Conservation (phyloP, 2,113 vertebrate species). For the Neogobius melanostomus region DNA sequence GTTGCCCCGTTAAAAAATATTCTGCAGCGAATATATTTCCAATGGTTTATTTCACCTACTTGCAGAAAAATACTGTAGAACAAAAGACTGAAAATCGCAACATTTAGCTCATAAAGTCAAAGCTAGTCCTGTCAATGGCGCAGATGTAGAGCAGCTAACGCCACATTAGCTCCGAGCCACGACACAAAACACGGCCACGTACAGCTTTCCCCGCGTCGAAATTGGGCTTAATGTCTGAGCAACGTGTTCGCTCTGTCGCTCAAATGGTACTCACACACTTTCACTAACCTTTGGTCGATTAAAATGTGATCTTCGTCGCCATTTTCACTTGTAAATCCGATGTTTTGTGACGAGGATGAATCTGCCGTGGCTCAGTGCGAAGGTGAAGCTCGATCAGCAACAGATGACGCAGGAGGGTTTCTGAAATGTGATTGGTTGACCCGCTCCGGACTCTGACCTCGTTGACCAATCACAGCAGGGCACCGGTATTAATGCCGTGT, state of each 20-base stretch:
- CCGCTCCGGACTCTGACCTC: not conserved
- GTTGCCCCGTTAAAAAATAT: too few species aligned
- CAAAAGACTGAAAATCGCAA: not conserved
- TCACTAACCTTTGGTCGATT: slow-evolving; percentile 52
- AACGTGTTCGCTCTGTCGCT: rapidly evolving
- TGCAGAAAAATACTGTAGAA: not conserved
- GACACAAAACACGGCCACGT: not conserved
- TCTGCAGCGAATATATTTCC: not conserved
- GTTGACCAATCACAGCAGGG: too few species aligned
- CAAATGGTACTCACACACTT: not conserved
- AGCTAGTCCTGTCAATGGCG: not conserved
- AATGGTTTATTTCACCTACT: not conserved
- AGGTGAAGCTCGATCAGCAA: not conserved
- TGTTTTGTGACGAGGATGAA: slow-evolving; percentile 15
- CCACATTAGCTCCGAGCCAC: slow-evolving; percentile 40
- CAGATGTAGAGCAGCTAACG: slow-evolving; percentile 39
- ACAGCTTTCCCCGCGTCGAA: not conserved
- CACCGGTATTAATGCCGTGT: too few species aligned
- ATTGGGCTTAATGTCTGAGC: not conserved
- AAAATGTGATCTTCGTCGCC: slow-evolving; percentile 27
- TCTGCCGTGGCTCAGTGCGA: not conserved
- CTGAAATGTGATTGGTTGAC: slow-evolving; percentile 3
- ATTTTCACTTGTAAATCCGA: slow-evolving; percentile 68
- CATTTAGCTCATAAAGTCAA: not conserved
- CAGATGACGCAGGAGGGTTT: not conserved